Evolutionary conservation across 37 sponge, comb jelly and placozoan genomes (phyloP), one percentile per base, ranked within the genome.

Genomic region (Axinella damicornis): DNA sequence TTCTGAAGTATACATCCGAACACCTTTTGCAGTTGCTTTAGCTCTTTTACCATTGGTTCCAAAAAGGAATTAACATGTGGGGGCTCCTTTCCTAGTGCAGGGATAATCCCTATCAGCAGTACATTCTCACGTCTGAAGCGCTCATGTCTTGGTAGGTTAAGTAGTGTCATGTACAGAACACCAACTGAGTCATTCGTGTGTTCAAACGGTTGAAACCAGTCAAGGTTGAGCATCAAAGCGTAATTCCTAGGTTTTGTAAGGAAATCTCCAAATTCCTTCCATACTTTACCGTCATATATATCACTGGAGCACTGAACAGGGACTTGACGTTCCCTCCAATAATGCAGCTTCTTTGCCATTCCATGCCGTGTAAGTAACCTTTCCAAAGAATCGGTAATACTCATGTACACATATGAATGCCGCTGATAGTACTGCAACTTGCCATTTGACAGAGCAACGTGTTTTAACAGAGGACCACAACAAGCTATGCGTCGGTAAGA

Each of bases 241-340:
- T 60, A 73, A 36, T 28, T 59, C 21, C 63, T 21, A 24, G 57
- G 15, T 2, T 73, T 65, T 24, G 55, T 66, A 18, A 82, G 25
- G 57, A 81, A 85, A 15, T 73, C 53, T 38, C 54, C 36, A 85
- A 93, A 93, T 0, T 76, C 59, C 59, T 85, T 62, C 89, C 89
- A 88, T 12, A 93, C 39, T 60, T 56, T 80, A 22, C 89, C 90
- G 88, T 93, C 86, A 81, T 82, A 93, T 2, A 93, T 78, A 79
- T 88, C 93, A 24, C 33, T 34, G 9, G 81, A 36, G 17, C 25
- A n/a, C 57, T 39, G 32, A 40, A 46, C 33, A 40, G 39, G 36
- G 12, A 62, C 34, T 33, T 54, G 28, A 22, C 76, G 57, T 61
- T 53, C 27, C 21, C 54, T 74, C 79, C 88, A 86, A n/a, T n/a